Evolutionary conservation across 2,797 vertebrate species (phyloP).

Genomic region (Coccyzus lansbergi): DNA sequence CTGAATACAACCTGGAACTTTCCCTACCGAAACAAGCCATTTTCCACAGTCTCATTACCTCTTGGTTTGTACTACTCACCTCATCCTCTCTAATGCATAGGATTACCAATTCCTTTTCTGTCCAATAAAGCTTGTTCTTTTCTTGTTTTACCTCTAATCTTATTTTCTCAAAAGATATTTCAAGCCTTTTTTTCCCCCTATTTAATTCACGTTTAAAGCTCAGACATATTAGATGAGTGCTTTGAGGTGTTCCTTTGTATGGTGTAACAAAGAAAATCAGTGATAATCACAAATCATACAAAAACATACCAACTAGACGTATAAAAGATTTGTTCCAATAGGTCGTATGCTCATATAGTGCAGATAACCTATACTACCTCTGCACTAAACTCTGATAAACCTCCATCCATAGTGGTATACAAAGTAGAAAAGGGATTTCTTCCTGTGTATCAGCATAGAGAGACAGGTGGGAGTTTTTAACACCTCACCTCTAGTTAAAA

Average conservation of each 20-base stretch:
- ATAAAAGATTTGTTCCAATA: not conserved
- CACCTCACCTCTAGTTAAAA: not conserved
- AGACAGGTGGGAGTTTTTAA: not conserved
- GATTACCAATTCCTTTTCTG: constrained; percentile 44
- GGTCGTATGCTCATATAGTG: not conserved
- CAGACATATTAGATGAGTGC: not conserved
- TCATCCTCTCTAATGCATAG: not conserved
- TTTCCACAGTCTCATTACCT: not conserved
- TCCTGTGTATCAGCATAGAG: not conserved
- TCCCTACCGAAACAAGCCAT: not conserved
- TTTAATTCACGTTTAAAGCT: constrained; percentile 53
- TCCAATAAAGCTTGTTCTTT: constrained; percentile 26
- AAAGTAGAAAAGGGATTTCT: not conserved
- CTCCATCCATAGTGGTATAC: not conserved
- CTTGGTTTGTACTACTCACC: constrained; percentile 7
- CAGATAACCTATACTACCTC: not conserved
- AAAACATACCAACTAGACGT: not conserved
- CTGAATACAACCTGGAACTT: not conserved
- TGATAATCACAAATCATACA: not conserved
- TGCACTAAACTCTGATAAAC: not conserved
- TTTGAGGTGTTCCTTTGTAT: constrained; percentile 20
- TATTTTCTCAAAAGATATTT: constrained; percentile 39
- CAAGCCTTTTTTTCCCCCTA: not conserved
- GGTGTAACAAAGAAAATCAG: constrained; percentile 20
- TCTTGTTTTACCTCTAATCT: constrained; percentile 41